Evolutionary conservation across 2,113 vertebrate species (phyloP).

Genomic region (Helogale parvula): DNA sequence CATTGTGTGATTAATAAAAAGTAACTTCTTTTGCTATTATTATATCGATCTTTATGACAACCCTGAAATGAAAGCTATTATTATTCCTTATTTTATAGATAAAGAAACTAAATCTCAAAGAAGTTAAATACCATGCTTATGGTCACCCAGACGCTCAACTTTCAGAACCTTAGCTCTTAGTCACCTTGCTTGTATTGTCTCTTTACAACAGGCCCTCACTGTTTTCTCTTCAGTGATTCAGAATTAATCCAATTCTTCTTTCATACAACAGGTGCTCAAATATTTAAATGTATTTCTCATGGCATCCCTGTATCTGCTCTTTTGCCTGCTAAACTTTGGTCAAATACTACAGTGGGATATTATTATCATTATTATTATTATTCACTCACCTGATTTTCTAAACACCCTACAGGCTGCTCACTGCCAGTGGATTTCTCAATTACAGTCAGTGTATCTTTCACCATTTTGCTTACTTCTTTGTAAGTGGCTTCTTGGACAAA

Average conservation of each 20-base stretch:
- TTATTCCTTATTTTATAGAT: not conserved
- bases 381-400: constrained; percentile 66
- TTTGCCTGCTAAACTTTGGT: not conserved
- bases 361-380: not conserved
- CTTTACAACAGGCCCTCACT: not conserved
- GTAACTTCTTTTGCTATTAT: not conserved
- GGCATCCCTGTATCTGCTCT: not conserved
- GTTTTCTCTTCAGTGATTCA: not conserved
- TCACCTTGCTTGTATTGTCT: not conserved
- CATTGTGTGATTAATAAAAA: not conserved
- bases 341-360: not conserved
- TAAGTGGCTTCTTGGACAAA: constrained; percentile 65
- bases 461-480: constrained; percentile 69
- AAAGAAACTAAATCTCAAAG: not conserved
- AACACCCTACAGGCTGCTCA: constrained; percentile 27
- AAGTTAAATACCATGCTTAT: not conserved
- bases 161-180: not conserved
- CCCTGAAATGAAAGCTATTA: not conserved
- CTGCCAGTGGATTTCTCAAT: constrained; percentile 16
- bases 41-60: not conserved
- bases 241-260: not conserved
- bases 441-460: constrained; percentile 40
- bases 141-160: not conserved
- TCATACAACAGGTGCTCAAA: not conserved
- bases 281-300: not conserved